A percentile compares a stretch with the other conserved stretches of the same genome.
phyloP scores from a whole-genome alignment of 2,113 vertebrate species.

The Callocephalon fimbriatum region DNA sequence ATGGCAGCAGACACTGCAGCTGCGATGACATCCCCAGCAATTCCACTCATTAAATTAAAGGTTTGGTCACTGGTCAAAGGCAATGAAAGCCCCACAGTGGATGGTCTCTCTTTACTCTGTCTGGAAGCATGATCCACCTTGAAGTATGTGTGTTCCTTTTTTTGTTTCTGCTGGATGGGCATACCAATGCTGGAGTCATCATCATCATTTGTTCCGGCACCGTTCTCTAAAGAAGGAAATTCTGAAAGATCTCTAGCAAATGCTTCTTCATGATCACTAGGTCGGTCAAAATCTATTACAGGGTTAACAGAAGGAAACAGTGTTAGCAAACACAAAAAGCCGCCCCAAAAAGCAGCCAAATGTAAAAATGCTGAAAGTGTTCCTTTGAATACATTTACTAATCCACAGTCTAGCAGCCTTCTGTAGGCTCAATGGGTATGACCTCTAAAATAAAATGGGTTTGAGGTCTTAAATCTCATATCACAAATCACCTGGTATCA shows the following conservation, averaged over 20 bases:
- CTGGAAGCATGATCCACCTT: constrained; percentile 2
- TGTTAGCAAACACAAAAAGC: not conserved
- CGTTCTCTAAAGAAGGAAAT: constrained; percentile 94
- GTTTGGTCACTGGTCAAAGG: constrained; percentile 73
- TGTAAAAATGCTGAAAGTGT: not conserved
- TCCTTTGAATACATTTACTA: not conserved
- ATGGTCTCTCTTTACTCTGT: constrained; percentile 40
- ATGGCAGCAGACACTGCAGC: constrained; percentile 88
- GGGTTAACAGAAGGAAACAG: not conserved
- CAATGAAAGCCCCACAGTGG: constrained; percentile 70
- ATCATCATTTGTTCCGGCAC: constrained; percentile 86
- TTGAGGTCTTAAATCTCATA: not conserved
- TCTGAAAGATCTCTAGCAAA: constrained; percentile 87
- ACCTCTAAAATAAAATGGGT: not conserved
- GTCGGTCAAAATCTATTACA: constrained; percentile 87
- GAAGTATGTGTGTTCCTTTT: constrained; percentile 16
- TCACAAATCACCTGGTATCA: not conserved
- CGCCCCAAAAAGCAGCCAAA: not conserved
- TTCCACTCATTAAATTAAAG: constrained; percentile 82
- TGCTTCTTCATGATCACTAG: constrained; percentile 85
- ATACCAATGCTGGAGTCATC: constrained; percentile 87
- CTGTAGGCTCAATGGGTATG: not conserved
- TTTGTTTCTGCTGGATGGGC: constrained; percentile 67
- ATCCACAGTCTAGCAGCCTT: not conserved
- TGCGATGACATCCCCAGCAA: constrained; percentile 85